Percentiles rank a stretch among this genome's conserved stretches.
These are phyloP conservation scores for Leucoraja ocellata DNA, from an alignment of 2,797 vertebrate species.

Conservation along the genomic window DNA sequence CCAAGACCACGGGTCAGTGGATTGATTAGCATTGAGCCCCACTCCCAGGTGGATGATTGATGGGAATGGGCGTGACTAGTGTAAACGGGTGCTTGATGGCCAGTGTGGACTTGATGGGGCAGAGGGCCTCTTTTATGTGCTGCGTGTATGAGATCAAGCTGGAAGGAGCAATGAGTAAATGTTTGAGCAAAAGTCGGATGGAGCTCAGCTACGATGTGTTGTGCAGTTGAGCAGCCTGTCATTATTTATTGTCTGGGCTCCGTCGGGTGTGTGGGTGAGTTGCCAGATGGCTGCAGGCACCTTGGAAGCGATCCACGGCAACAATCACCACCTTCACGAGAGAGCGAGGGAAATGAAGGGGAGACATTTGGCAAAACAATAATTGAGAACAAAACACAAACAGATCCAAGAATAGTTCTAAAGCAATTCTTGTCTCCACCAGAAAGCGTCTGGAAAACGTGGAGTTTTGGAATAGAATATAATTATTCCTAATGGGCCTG, in stretches of 20 bases:
- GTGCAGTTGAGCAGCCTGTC: not conserved
- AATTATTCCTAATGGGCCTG: not conserved
- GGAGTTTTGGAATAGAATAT: not conserved
- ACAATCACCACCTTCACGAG: conserved; percentile 2
- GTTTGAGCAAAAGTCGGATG: not conserved
- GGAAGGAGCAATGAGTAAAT: not conserved
- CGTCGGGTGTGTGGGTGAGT: not conserved
- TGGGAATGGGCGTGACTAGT: too few relatives aligned
- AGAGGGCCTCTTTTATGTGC: too few relatives aligned
- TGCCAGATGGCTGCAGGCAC: conserved; percentile 8
- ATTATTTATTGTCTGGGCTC: not conserved
- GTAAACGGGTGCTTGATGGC: too few relatives aligned
- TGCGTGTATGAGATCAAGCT: not conserved
- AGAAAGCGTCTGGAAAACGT: not conserved
- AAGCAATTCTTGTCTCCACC: not conserved
- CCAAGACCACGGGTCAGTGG: too few relatives aligned
- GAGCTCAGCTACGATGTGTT: not conserved
- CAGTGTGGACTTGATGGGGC: too few relatives aligned
- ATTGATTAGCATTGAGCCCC: too few relatives aligned
- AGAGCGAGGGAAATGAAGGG: not conserved
- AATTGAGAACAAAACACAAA: not conserved
- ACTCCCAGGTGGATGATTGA: too few relatives aligned
- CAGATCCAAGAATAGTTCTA: not conserved
- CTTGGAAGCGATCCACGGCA: not conserved
- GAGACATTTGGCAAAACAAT: conserved; percentile 19